These are phyloP conservation scores for Dicranocentrus wangi DNA, from an alignment of 2,888 invertebrate species.

Conservation along the genomic window DNA sequence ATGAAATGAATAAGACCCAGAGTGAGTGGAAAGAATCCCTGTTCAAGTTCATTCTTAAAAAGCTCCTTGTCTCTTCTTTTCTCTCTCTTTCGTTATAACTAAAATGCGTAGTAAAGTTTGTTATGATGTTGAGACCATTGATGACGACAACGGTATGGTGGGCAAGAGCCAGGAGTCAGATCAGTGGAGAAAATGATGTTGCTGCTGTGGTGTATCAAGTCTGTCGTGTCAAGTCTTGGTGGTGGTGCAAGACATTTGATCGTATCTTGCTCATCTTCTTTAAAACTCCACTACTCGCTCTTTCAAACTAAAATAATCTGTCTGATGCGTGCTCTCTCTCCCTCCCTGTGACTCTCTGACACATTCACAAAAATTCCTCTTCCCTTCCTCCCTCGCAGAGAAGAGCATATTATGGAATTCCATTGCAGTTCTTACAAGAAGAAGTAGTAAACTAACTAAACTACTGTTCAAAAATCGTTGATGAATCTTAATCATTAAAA, in stretches of 20 bases:
- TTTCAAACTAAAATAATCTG: conserved; percentile 20
- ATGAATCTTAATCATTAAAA: conserved; percentile 1
- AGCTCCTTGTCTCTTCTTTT: not conserved
- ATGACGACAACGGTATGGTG: conserved; percentile 29
- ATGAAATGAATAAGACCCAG: conserved; percentile 34
- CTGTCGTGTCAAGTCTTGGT: conserved; percentile 16
- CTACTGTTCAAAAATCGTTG: no score
- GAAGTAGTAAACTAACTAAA: no score
- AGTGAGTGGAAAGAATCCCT: conserved; percentile 25
- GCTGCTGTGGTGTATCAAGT: conserved; percentile 17
- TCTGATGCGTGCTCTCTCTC: not conserved
- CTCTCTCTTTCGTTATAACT: conserved; percentile 12
- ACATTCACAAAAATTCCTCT: conserved; percentile 4
- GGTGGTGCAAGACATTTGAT: conserved; percentile 31
- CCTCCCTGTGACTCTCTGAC: conserved; percentile 7
- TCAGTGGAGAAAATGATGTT: not conserved
- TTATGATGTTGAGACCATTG: conserved; percentile 16
- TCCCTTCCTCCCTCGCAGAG: not conserved
- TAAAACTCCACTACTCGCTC: conserved; percentile 11
- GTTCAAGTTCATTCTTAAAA: conserved; percentile 51
- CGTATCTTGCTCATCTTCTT: conserved; percentile 27
- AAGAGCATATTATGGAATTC: not conserved
- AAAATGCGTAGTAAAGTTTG: conserved; percentile 55
- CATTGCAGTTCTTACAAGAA: not conserved
- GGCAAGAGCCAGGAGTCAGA: conserved; percentile 10